phyloP scores from a whole-genome alignment of 2,113 vertebrate genomes.

The Fulica atra region DNA sequence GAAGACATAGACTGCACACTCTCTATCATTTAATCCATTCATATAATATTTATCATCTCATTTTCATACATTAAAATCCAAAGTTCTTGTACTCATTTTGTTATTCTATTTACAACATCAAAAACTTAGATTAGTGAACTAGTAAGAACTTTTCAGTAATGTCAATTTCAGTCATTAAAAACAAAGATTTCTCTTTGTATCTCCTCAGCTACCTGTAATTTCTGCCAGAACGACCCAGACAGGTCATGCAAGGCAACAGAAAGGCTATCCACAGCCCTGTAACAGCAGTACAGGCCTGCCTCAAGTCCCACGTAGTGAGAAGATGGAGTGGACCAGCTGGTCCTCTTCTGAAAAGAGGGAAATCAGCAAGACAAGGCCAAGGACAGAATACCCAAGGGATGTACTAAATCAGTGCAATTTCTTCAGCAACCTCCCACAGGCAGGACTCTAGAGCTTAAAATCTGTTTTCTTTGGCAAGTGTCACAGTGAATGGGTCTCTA shows the following conservation, averaged over 20 bases:
- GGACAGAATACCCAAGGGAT: conserved; percentile 41
- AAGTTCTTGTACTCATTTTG: not conserved
- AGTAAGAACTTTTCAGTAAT: not conserved
- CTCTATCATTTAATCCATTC: not conserved
- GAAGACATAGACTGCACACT: not conserved
- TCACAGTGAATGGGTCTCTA: not conserved
- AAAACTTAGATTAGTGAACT: not conserved
- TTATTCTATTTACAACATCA: not conserved
- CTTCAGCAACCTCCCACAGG: conserved; percentile 50
- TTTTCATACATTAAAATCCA: not conserved
- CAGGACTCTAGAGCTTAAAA: conserved; percentile 57
- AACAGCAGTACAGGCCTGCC: conserved; percentile 2
- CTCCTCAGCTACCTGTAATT: not conserved
- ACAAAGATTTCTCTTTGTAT: not conserved
- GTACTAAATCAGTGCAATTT: conserved; percentile 44
- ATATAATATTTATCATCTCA: not conserved
- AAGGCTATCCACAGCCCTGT: not conserved
- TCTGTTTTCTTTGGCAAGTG: conserved; percentile 60
- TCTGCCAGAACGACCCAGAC: conserved; percentile 1
- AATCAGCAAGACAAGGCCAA: conserved; percentile 35
- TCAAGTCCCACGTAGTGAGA: not conserved
- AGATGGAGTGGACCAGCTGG: conserved; percentile 42
- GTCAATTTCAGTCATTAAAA: not conserved
- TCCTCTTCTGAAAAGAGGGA: conserved; percentile 28
- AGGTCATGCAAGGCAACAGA: conserved; percentile 41